Percentiles rank a stretch among this genome's conserved stretches.
These are phyloP conservation scores for Drosophila phalerata DNA, from an alignment of 2,888 invertebrate genomes.

Conservation along the genomic window DNA sequence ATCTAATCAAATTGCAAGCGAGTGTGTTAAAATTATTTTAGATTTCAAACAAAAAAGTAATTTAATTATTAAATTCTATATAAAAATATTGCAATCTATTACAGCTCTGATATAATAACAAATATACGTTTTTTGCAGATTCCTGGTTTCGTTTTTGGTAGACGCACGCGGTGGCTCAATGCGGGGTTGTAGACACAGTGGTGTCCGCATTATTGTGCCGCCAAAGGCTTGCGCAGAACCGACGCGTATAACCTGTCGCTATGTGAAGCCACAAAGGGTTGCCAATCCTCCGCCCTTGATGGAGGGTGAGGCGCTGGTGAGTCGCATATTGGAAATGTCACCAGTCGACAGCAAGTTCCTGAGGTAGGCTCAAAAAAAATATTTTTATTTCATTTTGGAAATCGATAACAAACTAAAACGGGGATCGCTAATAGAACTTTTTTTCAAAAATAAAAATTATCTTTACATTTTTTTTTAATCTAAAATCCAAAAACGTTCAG, in stretches of 20 bases:
- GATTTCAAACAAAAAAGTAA: too few relatives aligned
- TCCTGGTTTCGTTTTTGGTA: constrained; percentile 99
- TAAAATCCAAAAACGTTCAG: too few relatives aligned
- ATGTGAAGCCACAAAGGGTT: constrained; percentile 89
- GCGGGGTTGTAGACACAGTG: constrained; percentile 99
- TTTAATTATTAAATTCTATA: too few relatives aligned
- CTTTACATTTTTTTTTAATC: too few relatives aligned
- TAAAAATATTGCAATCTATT: too few relatives aligned
- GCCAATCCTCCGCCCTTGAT: constrained; percentile 97
- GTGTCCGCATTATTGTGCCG: constrained; percentile 98
- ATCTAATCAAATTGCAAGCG: too few relatives aligned
- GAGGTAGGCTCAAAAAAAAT: constrained; percentile 88
- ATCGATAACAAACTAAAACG: too few relatives aligned
- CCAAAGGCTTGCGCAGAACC: constrained; percentile 98
- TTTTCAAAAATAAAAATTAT: too few relatives aligned
- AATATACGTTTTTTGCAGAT: constrained; percentile 87
- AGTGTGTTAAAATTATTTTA: too few relatives aligned
- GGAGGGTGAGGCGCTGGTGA: constrained; percentile 99
- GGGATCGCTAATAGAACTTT: too few relatives aligned
- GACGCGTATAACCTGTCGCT: constrained; percentile 97
- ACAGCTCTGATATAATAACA: too few relatives aligned
- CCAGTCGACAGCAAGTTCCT: constrained; percentile 98
- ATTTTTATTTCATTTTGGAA: background rate
- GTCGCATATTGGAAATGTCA: constrained; percentile 96
- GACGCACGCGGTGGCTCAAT: constrained; percentile 99